Conservation (phyloP, 2,888 invertebrate species). For the Villa cingulata region DNA sequence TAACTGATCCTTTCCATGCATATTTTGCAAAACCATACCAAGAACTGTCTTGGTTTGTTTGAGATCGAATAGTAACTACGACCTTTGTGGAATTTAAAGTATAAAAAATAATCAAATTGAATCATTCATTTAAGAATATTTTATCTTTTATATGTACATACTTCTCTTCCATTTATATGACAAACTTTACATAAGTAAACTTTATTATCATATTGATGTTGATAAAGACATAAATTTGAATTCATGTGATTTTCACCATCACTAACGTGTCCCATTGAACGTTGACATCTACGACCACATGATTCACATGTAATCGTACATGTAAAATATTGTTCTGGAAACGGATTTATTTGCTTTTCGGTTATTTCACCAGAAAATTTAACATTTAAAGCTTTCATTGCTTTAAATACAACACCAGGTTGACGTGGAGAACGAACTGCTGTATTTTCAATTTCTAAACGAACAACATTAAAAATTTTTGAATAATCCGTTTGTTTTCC, state of each 20-base stretch:
- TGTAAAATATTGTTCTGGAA: constrained; percentile 68
- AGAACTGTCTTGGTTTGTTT: constrained; percentile 34
- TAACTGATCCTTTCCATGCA: constrained; percentile 64
- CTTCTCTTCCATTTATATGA: constrained; percentile 42
- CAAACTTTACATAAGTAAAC: constrained; percentile 51
- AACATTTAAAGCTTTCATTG: constrained; percentile 58
- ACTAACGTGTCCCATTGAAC: constrained; percentile 52
- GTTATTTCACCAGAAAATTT: constrained; percentile 58
- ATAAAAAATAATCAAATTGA: not conserved
- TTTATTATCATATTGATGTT: constrained; percentile 61
- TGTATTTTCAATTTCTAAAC: constrained; percentile 51
- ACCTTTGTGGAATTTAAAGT: constrained; percentile 15
- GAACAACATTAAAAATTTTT: constrained; percentile 43
- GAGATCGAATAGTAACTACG: constrained; percentile 24
- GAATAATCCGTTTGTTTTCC: constrained; percentile 45
- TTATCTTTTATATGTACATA: constrained; percentile 15
- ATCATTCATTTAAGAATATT: too few species aligned
- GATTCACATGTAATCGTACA: constrained; percentile 57
- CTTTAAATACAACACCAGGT: constrained; percentile 51
- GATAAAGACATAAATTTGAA: constrained; percentile 41
- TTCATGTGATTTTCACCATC: constrained; percentile 46
- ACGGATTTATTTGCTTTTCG: constrained; percentile 46
- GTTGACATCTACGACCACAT: constrained; percentile 48
- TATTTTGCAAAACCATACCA: constrained; percentile 60
- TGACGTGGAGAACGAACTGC: constrained; percentile 55